Base-by-base conservation (phyloP, 2,797 vertebrate species). In the Cirrhinus molitorella region DNA sequence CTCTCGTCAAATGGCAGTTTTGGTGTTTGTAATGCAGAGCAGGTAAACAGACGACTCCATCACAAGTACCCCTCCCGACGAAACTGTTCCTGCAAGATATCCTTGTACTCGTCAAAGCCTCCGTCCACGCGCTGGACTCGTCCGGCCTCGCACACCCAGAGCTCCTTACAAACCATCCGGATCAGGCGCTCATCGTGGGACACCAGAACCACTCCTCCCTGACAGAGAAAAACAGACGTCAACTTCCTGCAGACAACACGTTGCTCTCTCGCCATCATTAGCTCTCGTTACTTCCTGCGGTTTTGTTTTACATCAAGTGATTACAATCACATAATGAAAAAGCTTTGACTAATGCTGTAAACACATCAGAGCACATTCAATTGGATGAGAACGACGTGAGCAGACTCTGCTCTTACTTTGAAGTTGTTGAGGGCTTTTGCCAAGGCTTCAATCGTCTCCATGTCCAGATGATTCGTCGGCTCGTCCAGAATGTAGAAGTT, bases 401-500 rank as follows among this genome's bases (percentile, higher is more conserved):
- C 23, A 55, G 2, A n/a, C 34, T 13, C 23, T 17, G 16, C n/a
- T 25, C 86, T 87, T 91, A 98, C 98, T 91, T 94, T 96, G 88
- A 98, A 99, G 73, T 91, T 96, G 93, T 96, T 96, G 84, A 99
- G 95, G 0, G 98, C 96, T 47, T 96, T 96, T 8, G 96, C 97
- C 76, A 99, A 92, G 2, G 98, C 96, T 91, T 99, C 98, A 0
- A 99, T 99, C 0, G 97, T 99, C 91, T 99, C 98, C 98, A 99
- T 99, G 92, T 99, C 98, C 92, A 99, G 92, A 87, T 99, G 98
- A 91, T 99, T 99, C 9, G 98, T 99, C 0, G 98, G 98, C 86
- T 99, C 98, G 53, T 99, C 98, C 85, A 99, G 94, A 85, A 99
- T 94, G 89, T 99, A 99, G 91, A 99, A 99, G 93, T 99, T 99